Percentiles rank a stretch among this genome's conserved stretches.
These are phyloP conservation scores for Trichacis sp. DNA, from an alignment of 2,888 invertebrate genomes.

Conservation along the genomic window DNA sequence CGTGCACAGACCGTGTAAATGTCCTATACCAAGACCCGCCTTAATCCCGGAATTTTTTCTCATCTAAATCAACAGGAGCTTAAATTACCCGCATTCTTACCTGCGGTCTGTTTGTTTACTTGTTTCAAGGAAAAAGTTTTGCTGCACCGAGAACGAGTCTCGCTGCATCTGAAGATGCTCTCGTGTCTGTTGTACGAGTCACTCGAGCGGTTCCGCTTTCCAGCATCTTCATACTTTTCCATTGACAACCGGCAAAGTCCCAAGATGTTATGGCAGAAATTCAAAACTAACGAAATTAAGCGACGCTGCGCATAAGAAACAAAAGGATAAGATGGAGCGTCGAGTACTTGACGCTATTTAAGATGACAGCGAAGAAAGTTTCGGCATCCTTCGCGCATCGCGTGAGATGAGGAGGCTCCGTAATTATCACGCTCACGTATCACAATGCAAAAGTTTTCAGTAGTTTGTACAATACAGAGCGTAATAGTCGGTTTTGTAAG, in stretches of 20 bases:
- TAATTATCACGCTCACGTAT: conserved; percentile 25
- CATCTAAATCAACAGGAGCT: neutral
- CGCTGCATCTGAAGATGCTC: neutral
- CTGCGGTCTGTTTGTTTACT: neutral
- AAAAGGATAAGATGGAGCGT: conserved; percentile 25
- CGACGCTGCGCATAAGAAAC: conserved; percentile 14
- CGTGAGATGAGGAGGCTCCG: conserved; percentile 26
- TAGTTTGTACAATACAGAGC: neutral
- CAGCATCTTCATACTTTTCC: neutral
- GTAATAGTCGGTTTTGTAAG: too few relatives aligned
- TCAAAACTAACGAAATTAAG: conserved; percentile 15
- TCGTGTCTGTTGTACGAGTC: neutral
- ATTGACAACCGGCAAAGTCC: neutral
- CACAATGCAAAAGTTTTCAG: conserved; percentile 30
- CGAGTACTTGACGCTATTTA: conserved; percentile 13
- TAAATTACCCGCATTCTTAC: neutral
- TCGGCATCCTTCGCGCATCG: conserved; percentile 23
- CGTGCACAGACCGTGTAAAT: too few relatives aligned
- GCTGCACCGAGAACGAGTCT: neutral
- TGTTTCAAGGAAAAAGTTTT: neutral
- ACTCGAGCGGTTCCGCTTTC: neutral
- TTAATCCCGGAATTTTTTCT: neutral
- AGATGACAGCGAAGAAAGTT: conserved; percentile 32
- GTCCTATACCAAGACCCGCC: too few relatives aligned
- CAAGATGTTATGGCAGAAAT: conserved; percentile 10